Evolutionary conservation across 2,888 invertebrate species (phyloP).

Genomic region (Dicranocentrus wangi): DNA sequence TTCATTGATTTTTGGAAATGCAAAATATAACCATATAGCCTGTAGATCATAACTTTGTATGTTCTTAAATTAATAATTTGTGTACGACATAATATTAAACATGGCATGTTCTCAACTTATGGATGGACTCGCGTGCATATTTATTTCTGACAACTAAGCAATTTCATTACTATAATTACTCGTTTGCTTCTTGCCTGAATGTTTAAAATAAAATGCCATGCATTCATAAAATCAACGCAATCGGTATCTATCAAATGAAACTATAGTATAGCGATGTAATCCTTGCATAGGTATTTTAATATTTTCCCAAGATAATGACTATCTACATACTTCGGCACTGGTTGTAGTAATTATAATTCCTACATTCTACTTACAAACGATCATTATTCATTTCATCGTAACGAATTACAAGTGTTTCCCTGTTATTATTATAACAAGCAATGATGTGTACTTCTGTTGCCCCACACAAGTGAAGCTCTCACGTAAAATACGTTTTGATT

Average conservation of each 20-base stretch:
- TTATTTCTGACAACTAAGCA: background rate
- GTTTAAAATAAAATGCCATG: too few species aligned
- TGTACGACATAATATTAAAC: constrained; percentile 4
- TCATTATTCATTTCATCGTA: too few species aligned
- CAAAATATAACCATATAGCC: constrained; percentile 5
- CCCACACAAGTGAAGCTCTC: too few species aligned
- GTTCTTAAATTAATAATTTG: constrained; percentile 16
- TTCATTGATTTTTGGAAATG: background rate
- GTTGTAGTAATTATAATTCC: background rate
- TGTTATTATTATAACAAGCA: too few species aligned
- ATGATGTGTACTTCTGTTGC: constrained; percentile 1
- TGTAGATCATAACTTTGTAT: constrained; percentile 25
- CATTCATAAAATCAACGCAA: background rate
- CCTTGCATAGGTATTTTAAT: background rate
- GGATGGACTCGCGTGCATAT: background rate
- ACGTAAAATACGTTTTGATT: too few species aligned
- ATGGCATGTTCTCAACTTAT: background rate
- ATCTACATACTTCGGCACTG: constrained; percentile 18
- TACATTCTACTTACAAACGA: background rate
- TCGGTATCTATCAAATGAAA: too few species aligned
- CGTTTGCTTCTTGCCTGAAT: too few species aligned
- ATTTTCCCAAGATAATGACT: background rate
- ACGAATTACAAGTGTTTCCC: too few species aligned
- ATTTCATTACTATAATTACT: too few species aligned
- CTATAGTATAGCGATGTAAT: background rate